Evolutionary conservation across 2,888 invertebrate species (phyloP).

Genomic region (Drosophila limbata): DNA sequence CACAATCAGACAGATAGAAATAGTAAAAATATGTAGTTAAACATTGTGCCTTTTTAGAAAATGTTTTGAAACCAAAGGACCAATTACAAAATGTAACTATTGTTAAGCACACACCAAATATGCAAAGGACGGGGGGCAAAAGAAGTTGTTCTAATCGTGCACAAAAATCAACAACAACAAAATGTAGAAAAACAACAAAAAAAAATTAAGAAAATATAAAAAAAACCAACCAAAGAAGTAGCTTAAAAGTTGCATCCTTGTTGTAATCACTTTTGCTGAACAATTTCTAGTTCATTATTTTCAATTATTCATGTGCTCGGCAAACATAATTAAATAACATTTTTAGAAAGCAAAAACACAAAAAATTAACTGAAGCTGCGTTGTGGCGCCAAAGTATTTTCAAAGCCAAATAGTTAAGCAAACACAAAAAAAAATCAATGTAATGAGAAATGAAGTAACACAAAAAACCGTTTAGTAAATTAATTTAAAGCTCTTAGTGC

Average conservation of each 20-base stretch:
- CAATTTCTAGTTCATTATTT: slow-evolving; percentile 51
- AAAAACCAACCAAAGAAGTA: slow-evolving; percentile 70
- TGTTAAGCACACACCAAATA: slow-evolving; percentile 52
- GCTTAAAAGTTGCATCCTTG: slow-evolving; percentile 70
- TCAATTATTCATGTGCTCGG: slow-evolving; percentile 52
- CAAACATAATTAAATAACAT: slow-evolving; percentile 31
- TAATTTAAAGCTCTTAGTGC: slow-evolving; percentile 47
- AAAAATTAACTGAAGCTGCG: slow-evolving; percentile 62
- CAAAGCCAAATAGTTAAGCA: slow-evolving; percentile 83
- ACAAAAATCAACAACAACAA: slow-evolving; percentile 42
- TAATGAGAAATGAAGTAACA: slow-evolving; percentile 28
- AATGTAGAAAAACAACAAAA: slow-evolving; percentile 19
- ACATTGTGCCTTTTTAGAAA: slow-evolving; percentile 78
- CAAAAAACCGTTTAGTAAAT: slow-evolving; percentile 46
- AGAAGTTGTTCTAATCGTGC: slow-evolving; percentile 47
- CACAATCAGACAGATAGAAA: slow-evolving; percentile 30
- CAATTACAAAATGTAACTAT: slow-evolving; percentile 70
- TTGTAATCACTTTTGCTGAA: slow-evolving; percentile 77
- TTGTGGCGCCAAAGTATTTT: slow-evolving; percentile 75
- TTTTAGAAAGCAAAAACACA: slow-evolving; percentile 2
- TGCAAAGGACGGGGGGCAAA: slow-evolving; percentile 10
- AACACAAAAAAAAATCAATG: slow-evolving; percentile 41
- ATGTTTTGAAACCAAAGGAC: slow-evolving; percentile 82
- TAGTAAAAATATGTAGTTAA: slow-evolving; percentile 47
- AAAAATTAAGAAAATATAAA: slow-evolving; percentile 37